These are phyloP conservation scores for Antheraea pernyi DNA, from an alignment of 1,140 invertebrate genomes.

Conservation along the genomic window DNA sequence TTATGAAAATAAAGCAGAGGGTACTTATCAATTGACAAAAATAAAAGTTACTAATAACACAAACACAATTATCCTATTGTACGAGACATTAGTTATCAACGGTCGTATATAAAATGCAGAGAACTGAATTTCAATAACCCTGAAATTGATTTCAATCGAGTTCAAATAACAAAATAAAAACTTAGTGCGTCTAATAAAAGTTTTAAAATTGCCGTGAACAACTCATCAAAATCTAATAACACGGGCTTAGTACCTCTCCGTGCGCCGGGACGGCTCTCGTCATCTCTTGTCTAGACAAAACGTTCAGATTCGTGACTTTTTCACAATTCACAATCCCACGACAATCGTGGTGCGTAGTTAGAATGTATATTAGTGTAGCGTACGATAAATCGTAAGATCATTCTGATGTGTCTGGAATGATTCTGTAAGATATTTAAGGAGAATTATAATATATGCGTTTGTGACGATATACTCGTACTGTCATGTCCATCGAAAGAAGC, in stretches of 20 bases:
- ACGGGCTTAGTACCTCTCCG: conserved; percentile 47
- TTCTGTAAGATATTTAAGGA: too few species aligned
- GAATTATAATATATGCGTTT: too few species aligned
- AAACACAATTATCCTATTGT: background rate
- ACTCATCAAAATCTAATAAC: conserved; percentile 72
- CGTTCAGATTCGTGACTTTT: conserved; percentile 61
- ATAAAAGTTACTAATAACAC: background rate
- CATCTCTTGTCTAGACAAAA: conserved; percentile 69
- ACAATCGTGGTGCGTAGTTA: conserved; percentile 42
- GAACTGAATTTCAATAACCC: background rate
- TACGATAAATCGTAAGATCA: background rate
- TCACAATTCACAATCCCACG: conserved; percentile 57
- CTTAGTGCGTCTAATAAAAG: conserved; percentile 19
- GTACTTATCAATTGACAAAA: too few species aligned
- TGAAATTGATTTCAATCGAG: conserved; percentile 13
- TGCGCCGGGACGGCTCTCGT: conserved; percentile 38
- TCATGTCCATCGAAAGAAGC: too few species aligned
- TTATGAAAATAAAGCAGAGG: too few species aligned
- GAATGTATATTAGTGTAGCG: background rate
- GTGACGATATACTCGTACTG: too few species aligned
- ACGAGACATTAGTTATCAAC: background rate
- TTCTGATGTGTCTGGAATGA: background rate
- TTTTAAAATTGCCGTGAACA: conserved; percentile 53
- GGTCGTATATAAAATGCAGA: background rate
- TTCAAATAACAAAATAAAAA: conserved; percentile 19